phyloP scores from a whole-genome alignment of 2,888 invertebrate genomes.

The Drosophila macrospina region DNA sequence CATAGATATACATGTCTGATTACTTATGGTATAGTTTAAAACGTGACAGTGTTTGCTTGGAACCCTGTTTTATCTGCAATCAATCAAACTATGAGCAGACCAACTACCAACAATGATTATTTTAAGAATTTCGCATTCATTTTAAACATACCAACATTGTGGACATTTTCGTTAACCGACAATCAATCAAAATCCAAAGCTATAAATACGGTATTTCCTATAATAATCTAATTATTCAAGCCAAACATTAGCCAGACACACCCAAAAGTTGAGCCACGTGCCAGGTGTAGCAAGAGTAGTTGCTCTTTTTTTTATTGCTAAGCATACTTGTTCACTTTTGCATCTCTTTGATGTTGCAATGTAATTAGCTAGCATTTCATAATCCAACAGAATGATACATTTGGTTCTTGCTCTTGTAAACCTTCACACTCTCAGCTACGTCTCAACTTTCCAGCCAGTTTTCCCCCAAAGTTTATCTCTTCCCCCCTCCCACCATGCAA shows the following conservation, averaged over 20 bases:
- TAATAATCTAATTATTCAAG: neutral
- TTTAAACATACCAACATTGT: too few species aligned
- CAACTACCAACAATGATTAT: too few species aligned
- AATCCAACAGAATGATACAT: slow-evolving; percentile 25
- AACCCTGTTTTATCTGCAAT: too few species aligned
- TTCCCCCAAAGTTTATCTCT: slow-evolving; percentile 2
- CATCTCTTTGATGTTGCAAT: slow-evolving; percentile 39
- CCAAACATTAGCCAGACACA: neutral
- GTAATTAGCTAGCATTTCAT: slow-evolving; percentile 63
- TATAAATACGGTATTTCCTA: slow-evolving; percentile 3
- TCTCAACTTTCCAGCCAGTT: neutral
- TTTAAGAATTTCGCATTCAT: too few species aligned
- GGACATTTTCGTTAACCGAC: too few species aligned
- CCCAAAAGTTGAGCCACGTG: neutral
- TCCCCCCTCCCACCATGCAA: neutral
- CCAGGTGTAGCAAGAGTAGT: slow-evolving; percentile 6
- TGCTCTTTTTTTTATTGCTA: neutral
- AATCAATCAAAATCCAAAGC: neutral
- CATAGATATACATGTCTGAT: too few species aligned
- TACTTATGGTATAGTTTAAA: too few species aligned
- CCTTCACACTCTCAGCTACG: neutral
- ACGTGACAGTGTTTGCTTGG: too few species aligned
- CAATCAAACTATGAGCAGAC: too few species aligned
- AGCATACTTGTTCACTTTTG: too few species aligned
- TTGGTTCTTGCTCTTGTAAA: slow-evolving; percentile 7